phyloP scores from a whole-genome alignment of 2,888 invertebrate genomes.

The Cheilosia vulpina region DNA sequence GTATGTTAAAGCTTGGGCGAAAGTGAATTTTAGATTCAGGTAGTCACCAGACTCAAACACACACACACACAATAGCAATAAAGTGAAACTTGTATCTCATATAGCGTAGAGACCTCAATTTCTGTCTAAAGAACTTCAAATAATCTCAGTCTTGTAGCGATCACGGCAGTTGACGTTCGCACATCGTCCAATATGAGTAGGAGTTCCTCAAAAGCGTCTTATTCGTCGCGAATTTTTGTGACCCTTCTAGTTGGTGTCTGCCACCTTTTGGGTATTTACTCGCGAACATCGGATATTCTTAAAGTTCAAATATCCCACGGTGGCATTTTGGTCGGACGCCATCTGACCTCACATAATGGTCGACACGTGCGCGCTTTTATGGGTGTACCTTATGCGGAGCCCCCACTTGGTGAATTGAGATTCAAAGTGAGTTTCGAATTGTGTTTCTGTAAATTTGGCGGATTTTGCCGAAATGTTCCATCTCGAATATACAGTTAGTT shows the following conservation, averaged over 20 bases:
- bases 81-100: slow-evolving; percentile 36
- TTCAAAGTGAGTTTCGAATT: slow-evolving; percentile 85
- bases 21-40: slow-evolving; percentile 11
- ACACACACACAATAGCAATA: slow-evolving; percentile 6
- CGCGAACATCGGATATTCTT: slow-evolving; percentile 80
- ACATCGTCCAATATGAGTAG: slow-evolving; percentile 59
- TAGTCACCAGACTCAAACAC: slow-evolving; percentile 19
- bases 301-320: slow-evolving; percentile 81
- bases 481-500: background rate
- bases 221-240: slow-evolving; percentile 31
- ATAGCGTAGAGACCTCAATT: no score
- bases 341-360: slow-evolving; percentile 85
- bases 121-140: slow-evolving; percentile 59
- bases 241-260: slow-evolving; percentile 18
- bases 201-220: slow-evolving; percentile 43
- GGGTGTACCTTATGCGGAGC: slow-evolving; percentile 87
- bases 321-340: slow-evolving; percentile 85
- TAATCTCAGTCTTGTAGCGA: slow-evolving; percentile 48
- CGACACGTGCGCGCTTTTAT: slow-evolving; percentile 86
- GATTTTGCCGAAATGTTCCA: background rate
- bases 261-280: slow-evolving; percentile 30
- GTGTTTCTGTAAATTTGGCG: background rate
- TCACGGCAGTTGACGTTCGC: slow-evolving; percentile 49
- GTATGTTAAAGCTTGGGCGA: slow-evolving; percentile 13
- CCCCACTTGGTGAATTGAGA: slow-evolving; percentile 86